Conservation (phyloP, 2,888 invertebrate species). For the Rhamnusium bicolor region DNA sequence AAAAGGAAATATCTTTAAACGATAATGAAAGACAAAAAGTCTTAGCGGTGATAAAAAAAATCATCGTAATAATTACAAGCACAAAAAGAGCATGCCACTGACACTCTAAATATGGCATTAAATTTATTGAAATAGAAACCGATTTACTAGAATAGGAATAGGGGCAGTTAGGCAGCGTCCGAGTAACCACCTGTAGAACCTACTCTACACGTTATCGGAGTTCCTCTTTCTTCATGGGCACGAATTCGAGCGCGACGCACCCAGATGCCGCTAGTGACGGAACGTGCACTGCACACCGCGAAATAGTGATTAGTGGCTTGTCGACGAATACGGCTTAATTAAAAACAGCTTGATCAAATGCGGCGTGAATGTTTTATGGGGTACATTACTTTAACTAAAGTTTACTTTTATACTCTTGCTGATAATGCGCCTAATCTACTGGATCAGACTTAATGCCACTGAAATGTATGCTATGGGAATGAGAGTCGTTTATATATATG, state of each 20-base stretch:
- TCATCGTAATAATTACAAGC: too few relatives aligned
- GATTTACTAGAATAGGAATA: background rate
- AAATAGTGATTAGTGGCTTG: slow-evolving; percentile 51
- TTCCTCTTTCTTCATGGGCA: background rate
- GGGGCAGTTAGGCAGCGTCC: background rate
- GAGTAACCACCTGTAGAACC: background rate
- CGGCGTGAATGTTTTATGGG: slow-evolving; percentile 57
- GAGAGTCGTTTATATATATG: background rate
- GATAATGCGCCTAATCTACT: slow-evolving; percentile 46
- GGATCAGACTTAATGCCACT: slow-evolving; percentile 39
- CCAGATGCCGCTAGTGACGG: background rate
- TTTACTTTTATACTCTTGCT: slow-evolving; percentile 46
- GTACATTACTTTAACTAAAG: slow-evolving; percentile 51
- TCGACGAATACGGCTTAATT: slow-evolving; percentile 55
- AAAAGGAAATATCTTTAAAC: too few relatives aligned
- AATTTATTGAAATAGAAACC: too few relatives aligned
- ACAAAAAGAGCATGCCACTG: too few relatives aligned
- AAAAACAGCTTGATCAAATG: slow-evolving; percentile 56
- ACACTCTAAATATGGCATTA: too few relatives aligned
- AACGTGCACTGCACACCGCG: slow-evolving; percentile 27
- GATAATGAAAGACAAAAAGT: too few relatives aligned
- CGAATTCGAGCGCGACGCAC: slow-evolving; percentile 18
- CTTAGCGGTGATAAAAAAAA: too few relatives aligned
- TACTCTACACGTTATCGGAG: slow-evolving; percentile 7
- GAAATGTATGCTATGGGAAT: slow-evolving; percentile 23